Evolutionary conservation across 2,888 invertebrate genomes (phyloP).

Genomic region (Agrochola lychnidis): DNA sequence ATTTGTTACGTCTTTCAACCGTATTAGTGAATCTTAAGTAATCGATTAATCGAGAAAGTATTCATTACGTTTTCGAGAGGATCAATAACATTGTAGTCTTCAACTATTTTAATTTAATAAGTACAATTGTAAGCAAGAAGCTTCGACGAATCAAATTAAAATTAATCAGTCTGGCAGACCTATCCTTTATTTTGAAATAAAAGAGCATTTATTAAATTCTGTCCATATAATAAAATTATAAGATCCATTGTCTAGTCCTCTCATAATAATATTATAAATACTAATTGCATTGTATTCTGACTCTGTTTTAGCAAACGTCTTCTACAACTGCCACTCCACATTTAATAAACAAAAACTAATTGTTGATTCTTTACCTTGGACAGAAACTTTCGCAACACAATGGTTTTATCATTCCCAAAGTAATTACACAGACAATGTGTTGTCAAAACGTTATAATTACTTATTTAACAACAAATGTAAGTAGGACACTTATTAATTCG

Average conservation of each 20-base stretch:
- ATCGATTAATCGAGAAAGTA: neutral
- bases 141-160: neutral
- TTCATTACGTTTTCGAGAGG: neutral
- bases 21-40: neutral
- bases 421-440: conserved; percentile 67
- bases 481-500: conserved; percentile 65
- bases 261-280: conserved; percentile 43
- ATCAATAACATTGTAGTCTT: neutral
- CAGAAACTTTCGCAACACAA: conserved; percentile 67
- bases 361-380: conserved; percentile 65
- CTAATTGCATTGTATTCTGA: conserved; percentile 45
- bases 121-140: neutral
- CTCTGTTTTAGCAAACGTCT: conserved; percentile 39
- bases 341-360: conserved; percentile 61
- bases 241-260: conserved; percentile 51
- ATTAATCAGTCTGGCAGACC: conserved; percentile 15
- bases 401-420: conserved; percentile 63
- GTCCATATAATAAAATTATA: conserved; percentile 44
- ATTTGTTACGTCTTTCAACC: neutral
- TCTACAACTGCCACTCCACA: conserved; percentile 48
- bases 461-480: conserved; percentile 69
- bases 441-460: conserved; percentile 71
- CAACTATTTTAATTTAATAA: neutral
- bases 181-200: conserved; percentile 14
- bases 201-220: conserved; percentile 27